Conservation (phyloP, 2,888 invertebrate genomes). For the Ormyrus nitidulus region DNA sequence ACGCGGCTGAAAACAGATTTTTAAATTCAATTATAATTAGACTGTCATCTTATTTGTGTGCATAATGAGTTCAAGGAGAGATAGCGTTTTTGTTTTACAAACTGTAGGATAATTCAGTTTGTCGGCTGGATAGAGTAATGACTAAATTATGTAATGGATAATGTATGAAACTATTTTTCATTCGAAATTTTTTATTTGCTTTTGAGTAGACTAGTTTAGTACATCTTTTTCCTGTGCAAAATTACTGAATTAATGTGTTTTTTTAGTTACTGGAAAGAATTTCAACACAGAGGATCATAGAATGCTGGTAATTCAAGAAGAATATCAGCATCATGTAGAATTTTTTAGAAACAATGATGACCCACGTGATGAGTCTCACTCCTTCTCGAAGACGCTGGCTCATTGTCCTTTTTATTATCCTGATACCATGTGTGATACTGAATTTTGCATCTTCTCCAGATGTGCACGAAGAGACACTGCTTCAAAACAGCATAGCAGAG, state of each 20-base stretch:
- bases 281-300: slow-evolving; percentile 12
- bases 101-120: too few species aligned
- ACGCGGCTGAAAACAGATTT: too few species aligned
- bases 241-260: neutral
- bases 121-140: too few species aligned
- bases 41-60: too few species aligned
- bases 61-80: too few species aligned
- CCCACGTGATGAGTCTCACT: slow-evolving; percentile 67
- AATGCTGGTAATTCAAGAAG: slow-evolving; percentile 34
- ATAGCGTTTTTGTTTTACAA: too few species aligned
- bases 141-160: too few species aligned
- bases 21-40: too few species aligned
- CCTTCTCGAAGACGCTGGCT: slow-evolving; percentile 68
- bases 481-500: slow-evolving; percentile 80
- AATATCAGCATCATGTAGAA: slow-evolving; percentile 57
- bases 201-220: too few species aligned
- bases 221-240: neutral
- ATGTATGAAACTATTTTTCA: too few species aligned
- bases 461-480: slow-evolving; percentile 66
- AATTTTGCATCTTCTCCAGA: slow-evolving; percentile 69
- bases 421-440: slow-evolving; percentile 69
- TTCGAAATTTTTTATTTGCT: too few species aligned
- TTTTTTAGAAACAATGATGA: slow-evolving; percentile 64
- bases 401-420: slow-evolving; percentile 65
- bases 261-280: slow-evolving; percentile 3